phyloP scores from a whole-genome alignment of 2,888 invertebrate species.

The Rotaria macrura region DNA sequence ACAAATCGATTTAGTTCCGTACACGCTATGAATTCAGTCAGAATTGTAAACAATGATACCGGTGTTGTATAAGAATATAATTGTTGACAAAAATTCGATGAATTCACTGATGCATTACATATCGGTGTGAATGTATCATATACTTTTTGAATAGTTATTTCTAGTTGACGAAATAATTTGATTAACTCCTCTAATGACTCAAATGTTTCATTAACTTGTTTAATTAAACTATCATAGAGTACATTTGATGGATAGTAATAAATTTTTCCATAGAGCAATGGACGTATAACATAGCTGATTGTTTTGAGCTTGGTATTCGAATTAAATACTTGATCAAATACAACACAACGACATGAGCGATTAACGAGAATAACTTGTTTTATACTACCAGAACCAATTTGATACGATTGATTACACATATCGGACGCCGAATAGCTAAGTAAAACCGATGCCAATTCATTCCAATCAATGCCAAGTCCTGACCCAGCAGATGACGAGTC shows the following conservation, averaged over 20 bases:
- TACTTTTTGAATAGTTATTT: not conserved
- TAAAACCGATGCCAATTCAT: not conserved
- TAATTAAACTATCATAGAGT: constrained; percentile 13
- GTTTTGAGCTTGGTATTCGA: not conserved
- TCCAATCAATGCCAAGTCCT: not conserved
- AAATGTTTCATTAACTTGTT: constrained; percentile 25
- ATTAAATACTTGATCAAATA: not conserved
- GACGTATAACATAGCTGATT: not conserved
- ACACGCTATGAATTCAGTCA: not conserved
- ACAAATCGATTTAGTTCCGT: constrained; percentile 24
- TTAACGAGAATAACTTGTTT: not conserved
- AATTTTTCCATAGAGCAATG: constrained; percentile 27
- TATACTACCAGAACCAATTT: not conserved
- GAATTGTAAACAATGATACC: not conserved
- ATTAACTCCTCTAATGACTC: constrained; percentile 20
- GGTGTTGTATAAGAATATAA: not conserved
- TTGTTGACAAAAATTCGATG: not conserved
- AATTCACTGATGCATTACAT: not conserved
- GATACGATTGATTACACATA: not conserved
- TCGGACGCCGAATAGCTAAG: not conserved
- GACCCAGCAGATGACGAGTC: not conserved
- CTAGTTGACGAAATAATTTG: not conserved
- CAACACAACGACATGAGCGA: not conserved
- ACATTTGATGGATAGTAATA: constrained; percentile 24
- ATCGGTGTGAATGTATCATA: not conserved